phyloP scores from a whole-genome alignment of 2,113 vertebrate species.

The Pseudopodoces humilis region DNA sequence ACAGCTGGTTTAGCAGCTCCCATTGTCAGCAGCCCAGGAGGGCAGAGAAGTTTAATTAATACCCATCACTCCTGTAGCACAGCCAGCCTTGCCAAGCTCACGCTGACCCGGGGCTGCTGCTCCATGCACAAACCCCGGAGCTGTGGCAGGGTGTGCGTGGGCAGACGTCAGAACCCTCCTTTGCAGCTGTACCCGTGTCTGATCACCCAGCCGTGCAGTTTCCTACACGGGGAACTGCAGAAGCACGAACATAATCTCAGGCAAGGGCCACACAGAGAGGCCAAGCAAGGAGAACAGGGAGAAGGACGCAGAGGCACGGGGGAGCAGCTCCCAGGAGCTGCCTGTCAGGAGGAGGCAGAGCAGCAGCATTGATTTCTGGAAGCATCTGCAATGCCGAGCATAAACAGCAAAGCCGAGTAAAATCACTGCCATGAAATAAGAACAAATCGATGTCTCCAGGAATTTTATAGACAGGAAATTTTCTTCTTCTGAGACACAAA shows the following conservation, averaged over 20 bases:
- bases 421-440: background rate
- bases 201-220: background rate
- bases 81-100: background rate
- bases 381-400: background rate
- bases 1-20: background rate
- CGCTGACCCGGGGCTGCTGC: background rate
- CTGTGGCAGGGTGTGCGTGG: background rate
- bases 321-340: background rate
- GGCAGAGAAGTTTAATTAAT: background rate
- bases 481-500: background rate
- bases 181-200: background rate
- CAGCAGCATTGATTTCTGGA: background rate
- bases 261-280: background rate
- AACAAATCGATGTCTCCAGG: background rate
- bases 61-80: background rate
- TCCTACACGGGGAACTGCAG: background rate
- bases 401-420: background rate
- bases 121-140: rapidly evolving
- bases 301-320: rapidly evolving
- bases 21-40: background rate
- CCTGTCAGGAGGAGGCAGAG: background rate
- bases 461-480: background rate
- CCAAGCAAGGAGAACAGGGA: background rate
- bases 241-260: rapidly evolving
- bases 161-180: constrained; percentile 8